Percentiles rank a stretch among this genome's conserved stretches.
These are phyloP conservation scores for Heterochromis multidens DNA, from an alignment of 2,113 vertebrate species.

Conservation along the genomic window DNA sequence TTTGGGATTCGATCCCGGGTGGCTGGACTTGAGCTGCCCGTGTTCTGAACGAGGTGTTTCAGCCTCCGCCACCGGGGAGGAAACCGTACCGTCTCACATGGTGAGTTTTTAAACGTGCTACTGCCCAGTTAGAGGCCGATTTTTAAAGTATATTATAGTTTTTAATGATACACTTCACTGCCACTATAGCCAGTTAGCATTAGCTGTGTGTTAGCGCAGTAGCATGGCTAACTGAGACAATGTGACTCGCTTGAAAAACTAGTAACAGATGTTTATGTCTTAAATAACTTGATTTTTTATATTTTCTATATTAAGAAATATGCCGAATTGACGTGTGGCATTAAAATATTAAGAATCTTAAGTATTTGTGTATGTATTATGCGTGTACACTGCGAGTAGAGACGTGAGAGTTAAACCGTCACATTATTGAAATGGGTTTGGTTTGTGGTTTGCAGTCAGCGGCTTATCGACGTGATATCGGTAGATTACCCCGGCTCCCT, in stretches of 20 bases:
- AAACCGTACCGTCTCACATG: rapidly evolving
- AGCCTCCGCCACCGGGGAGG: conserved; percentile 48
- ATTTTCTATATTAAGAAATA: neutral
- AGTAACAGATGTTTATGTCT: neutral
- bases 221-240: neutral
- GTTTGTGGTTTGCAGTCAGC: neutral
- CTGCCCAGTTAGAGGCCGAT: rapidly evolving
- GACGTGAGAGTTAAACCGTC: neutral
- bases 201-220: conserved; percentile 43
- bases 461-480: neutral
- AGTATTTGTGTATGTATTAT: rapidly evolving
- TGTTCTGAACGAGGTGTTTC: neutral
- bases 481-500: neutral
- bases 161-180: neutral
- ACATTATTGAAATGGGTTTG: neutral
- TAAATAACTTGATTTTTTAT: neutral
- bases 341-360: rapidly evolving
- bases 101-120: conserved; percentile 19
- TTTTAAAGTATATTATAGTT: neutral
- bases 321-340: neutral
- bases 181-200: conserved; percentile 36
- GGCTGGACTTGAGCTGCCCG: neutral
- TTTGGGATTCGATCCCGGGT: conserved; percentile 58
- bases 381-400: rapidly evolving
- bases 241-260: neutral